phyloP scores from a whole-genome alignment of 2,113 vertebrate genomes.

The Platysteira castanea region DNA sequence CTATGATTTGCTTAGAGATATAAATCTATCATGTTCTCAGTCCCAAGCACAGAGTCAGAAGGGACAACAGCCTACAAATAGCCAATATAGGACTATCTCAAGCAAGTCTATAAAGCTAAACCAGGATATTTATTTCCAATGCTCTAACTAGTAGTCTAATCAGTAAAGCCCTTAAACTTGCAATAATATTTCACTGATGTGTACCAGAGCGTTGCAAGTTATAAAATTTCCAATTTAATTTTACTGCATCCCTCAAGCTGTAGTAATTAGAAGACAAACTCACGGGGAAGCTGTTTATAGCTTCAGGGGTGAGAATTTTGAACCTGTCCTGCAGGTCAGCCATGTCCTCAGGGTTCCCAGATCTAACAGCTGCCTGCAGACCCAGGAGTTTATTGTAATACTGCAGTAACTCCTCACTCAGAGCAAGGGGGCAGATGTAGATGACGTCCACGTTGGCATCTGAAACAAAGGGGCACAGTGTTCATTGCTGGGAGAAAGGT shows the following conservation, averaged over 20 bases:
- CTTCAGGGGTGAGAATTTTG: conserved; percentile 88
- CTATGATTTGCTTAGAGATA: not conserved
- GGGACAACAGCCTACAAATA: conserved; percentile 22
- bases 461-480: conserved; percentile 67
- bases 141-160: conserved; percentile 76
- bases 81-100: conserved; percentile 29
- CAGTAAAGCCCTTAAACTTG: conserved; percentile 78
- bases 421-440: conserved; percentile 81
- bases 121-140: conserved; percentile 72
- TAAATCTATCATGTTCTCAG: conserved; percentile 62
- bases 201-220: conserved; percentile 76
- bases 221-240: conserved; percentile 86
- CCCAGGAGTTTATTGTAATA: conserved; percentile 86
- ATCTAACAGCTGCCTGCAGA: conserved; percentile 75
- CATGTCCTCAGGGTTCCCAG: conserved; percentile 63
- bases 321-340: conserved; percentile 80
- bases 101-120: conserved; percentile 71
- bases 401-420: conserved; percentile 79
- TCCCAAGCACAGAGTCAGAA: not conserved
- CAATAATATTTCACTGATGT: conserved; percentile 82
- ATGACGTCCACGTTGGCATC: conserved; percentile 89
- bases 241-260: conserved; percentile 75
- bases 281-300: conserved; percentile 86
- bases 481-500: conserved; percentile 53
- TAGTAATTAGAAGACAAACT: conserved; percentile 80